Evolutionary conservation across 2,888 invertebrate genomes (phyloP).

Genomic region (Tribolium freemani): DNA sequence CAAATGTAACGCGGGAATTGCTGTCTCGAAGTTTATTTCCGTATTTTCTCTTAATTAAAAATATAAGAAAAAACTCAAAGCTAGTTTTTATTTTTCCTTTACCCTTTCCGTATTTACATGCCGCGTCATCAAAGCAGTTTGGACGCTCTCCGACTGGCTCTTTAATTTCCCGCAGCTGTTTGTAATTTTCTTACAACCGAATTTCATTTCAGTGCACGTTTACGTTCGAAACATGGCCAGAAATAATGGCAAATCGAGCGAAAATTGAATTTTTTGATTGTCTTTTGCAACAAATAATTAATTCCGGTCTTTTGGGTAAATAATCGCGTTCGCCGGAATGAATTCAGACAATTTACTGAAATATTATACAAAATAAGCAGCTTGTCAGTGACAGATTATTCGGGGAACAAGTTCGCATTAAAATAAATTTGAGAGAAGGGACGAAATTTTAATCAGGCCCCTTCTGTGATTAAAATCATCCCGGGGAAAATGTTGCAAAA

Average conservation of each 20-base stretch:
- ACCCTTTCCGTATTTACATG: too few species aligned
- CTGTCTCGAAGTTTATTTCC: too few species aligned
- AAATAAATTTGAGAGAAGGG: neutral
- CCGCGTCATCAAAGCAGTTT: conserved; percentile 9
- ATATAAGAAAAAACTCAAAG: too few species aligned
- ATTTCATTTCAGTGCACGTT: conserved; percentile 16
- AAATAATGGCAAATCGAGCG: neutral
- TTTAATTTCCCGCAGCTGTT: conserved; percentile 27
- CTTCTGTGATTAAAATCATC: neutral
- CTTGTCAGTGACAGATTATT: conserved; percentile 22
- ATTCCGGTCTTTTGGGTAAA: neutral
- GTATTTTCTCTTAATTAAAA: too few species aligned
- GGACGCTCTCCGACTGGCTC: conserved; percentile 1
- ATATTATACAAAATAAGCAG: conserved; percentile 21
- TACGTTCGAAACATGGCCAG: conserved; percentile 1
- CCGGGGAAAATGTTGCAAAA: conserved; percentile 8
- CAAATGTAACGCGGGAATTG: neutral
- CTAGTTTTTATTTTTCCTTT: too few species aligned
- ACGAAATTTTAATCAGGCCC: conserved; percentile 4
- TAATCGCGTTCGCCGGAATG: neutral
- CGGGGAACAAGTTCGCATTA: conserved; percentile 3
- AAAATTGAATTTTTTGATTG: neutral
- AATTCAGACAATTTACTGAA: conserved; percentile 13
- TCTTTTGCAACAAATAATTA: neutral
- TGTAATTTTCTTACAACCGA: conserved; percentile 18